Evolutionary conservation across 2,888 invertebrate species (phyloP).

Genomic region (Mesoligia furuncula): DNA sequence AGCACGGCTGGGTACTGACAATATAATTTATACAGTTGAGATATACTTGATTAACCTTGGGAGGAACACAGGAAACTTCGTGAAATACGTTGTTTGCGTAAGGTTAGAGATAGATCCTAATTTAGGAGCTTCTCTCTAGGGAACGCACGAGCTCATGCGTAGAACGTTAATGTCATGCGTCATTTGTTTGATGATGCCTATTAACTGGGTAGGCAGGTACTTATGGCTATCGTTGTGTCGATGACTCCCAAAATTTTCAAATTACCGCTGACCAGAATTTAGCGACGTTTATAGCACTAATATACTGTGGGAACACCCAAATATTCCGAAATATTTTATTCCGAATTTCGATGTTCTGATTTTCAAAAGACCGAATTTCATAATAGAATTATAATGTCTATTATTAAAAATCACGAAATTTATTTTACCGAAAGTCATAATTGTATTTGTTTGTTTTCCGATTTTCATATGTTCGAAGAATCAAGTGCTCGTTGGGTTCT

Average conservation of each 20-base stretch:
- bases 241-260: not conserved
- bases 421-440: no score
- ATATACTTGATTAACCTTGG: constrained; percentile 60
- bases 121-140: constrained; percentile 35
- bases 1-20: constrained; percentile 68
- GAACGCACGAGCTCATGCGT: constrained; percentile 10
- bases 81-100: constrained; percentile 40
- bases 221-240: not conserved
- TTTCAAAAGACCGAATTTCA: no score
- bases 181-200: constrained; percentile 47
- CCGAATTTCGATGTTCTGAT: no score
- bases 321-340: no score
- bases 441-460: no score
- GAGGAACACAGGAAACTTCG: constrained; percentile 44
- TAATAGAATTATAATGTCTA: no score
- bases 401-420: no score
- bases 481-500: no score
- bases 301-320: no score
- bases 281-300: no score
- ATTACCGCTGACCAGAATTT: not conserved
- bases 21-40: constrained; percentile 64
- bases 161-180: constrained; percentile 23
- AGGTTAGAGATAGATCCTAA: constrained; percentile 33
- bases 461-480: no score
- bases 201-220: not conserved